Percentiles rank a stretch among this genome's conserved stretches.
Conservation (phyloP, 2,797 vertebrate genomes). For the Danio jaintianensis region DNA sequence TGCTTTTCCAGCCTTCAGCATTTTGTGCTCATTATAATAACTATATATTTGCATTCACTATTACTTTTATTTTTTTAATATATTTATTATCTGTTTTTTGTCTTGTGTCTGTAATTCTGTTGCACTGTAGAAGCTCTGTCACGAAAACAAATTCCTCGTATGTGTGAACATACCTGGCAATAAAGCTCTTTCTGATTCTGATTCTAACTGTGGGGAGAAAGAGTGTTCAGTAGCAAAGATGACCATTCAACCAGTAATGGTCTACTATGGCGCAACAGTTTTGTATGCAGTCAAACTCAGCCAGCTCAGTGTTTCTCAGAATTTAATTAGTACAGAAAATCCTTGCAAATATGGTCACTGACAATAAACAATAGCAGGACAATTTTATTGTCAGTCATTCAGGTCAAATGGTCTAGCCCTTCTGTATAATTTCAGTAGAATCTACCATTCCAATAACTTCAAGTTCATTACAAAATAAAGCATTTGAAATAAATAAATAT, state of each 20-base stretch:
- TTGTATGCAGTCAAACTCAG: conserved; percentile 58
- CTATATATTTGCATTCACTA: no score
- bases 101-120: no score
- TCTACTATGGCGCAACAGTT: not conserved
- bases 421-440: conserved; percentile 90
- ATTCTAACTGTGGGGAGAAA: not conserved
- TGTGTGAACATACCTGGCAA: no score
- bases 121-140: no score
- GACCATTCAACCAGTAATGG: not conserved
- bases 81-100: no score
- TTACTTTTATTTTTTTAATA: no score
- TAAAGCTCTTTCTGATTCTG: no score
- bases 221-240: not conserved
- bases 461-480: conserved; percentile 99
- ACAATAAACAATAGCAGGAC: conserved; percentile 82
- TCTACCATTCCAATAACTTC: conserved; percentile 90
- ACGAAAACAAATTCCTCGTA: no score
- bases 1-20: no score
- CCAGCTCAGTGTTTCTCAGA: conserved; percentile 66
- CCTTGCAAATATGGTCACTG: conserved; percentile 74
- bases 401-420: conserved; percentile 76
- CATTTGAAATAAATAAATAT: conserved; percentile 99
- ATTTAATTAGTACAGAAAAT: conserved; percentile 77
- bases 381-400: conserved; percentile 95
- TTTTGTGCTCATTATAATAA: no score